Evolutionary conservation across 2,888 invertebrate genomes (phyloP).

Genomic region (Netelia virgata): DNA sequence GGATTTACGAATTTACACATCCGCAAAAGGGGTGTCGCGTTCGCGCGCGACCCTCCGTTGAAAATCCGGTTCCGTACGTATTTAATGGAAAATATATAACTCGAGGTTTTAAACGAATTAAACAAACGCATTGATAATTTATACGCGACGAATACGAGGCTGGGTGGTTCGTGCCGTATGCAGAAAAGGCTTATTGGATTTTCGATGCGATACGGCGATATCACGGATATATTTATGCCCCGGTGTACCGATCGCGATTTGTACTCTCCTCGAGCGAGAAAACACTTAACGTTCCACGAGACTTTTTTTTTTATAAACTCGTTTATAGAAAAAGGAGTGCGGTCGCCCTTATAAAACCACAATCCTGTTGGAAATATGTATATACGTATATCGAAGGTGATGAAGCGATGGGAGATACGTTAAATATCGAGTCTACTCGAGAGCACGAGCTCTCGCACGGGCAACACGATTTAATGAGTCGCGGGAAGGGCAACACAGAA

Average conservation of each 20-base stretch:
- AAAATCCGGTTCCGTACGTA: conserved; percentile 35
- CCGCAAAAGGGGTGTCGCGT: conserved; percentile 27
- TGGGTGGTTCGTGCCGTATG: neutral
- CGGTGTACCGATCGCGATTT: conserved; percentile 11
- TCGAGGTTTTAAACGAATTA: conserved; percentile 16
- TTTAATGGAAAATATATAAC: conserved; percentile 28
- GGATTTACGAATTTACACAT: conserved; percentile 61
- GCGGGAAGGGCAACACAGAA: conserved; percentile 42
- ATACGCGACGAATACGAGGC: neutral
- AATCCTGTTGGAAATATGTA: conserved; percentile 30
- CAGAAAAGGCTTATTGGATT: conserved; percentile 34
- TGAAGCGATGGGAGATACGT: conserved; percentile 78
- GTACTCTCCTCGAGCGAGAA: conserved; percentile 32
- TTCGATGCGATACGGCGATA: conserved; percentile 27
- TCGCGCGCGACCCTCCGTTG: conserved; percentile 10
- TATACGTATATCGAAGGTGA: conserved; percentile 79
- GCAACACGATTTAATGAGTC: conserved; percentile 69
- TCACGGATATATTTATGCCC: conserved; percentile 5
- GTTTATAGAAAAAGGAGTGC: conserved; percentile 28
- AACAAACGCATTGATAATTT: conserved; percentile 15
- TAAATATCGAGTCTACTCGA: conserved; percentile 79
- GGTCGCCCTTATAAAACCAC: conserved; percentile 31
- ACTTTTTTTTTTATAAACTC: conserved; percentile 56
- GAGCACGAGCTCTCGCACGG: conserved; percentile 60
- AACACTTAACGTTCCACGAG: conserved; percentile 60